Percentiles rank a stretch among this genome's conserved stretches.
Conservation (phyloP, 2,797 vertebrate species). For the Falco naumanni region DNA sequence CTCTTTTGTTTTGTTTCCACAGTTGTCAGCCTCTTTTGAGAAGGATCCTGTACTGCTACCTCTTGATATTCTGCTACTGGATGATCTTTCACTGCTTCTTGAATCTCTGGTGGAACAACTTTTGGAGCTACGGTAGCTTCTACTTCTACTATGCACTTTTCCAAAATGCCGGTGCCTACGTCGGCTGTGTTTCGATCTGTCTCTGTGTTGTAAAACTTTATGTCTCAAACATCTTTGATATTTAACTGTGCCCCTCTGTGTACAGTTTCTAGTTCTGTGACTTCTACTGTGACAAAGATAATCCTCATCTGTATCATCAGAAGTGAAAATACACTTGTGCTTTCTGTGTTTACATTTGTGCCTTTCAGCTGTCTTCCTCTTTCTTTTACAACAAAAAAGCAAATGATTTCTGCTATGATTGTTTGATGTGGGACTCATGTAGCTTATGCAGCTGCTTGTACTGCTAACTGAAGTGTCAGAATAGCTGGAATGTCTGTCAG, state of each 20-base stretch:
- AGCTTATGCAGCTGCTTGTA: slow-evolving; percentile 29
- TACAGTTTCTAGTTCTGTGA: slow-evolving; percentile 50
- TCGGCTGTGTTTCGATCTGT: slow-evolving; percentile 59
- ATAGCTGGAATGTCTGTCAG: slow-evolving; percentile 61
- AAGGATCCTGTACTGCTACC: slow-evolving; percentile 29
- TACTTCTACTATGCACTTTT: slow-evolving; percentile 6
- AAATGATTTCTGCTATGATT: slow-evolving; percentile 67
- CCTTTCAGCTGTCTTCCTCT: slow-evolving; percentile 56
- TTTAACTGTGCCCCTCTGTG: slow-evolving; percentile 49
- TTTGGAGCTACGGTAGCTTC: slow-evolving; percentile 39
- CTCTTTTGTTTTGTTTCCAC: slow-evolving; percentile 39
- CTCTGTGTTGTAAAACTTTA: slow-evolving; percentile 48
- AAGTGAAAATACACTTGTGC: slow-evolving; percentile 73
- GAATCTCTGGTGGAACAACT: slow-evolving; percentile 38
- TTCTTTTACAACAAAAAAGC: slow-evolving; percentile 73
- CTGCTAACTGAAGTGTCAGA: slow-evolving; percentile 57
- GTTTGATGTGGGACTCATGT: slow-evolving; percentile 13
- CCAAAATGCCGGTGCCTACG: slow-evolving; percentile 13
- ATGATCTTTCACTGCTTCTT: slow-evolving; percentile 43
- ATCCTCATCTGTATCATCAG: slow-evolving; percentile 1
- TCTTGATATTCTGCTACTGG: slow-evolving; percentile 37
- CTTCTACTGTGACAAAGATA: slow-evolving; percentile 17
- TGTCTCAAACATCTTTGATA: slow-evolving; percentile 53
- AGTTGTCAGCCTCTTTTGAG: slow-evolving; percentile 57
- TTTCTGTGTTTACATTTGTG: slow-evolving; percentile 80